Evolutionary conservation across 2,113 vertebrate species (phyloP), one percentile per base, ranked within the genome.

Genomic region (Nothocercus julius): DNA sequence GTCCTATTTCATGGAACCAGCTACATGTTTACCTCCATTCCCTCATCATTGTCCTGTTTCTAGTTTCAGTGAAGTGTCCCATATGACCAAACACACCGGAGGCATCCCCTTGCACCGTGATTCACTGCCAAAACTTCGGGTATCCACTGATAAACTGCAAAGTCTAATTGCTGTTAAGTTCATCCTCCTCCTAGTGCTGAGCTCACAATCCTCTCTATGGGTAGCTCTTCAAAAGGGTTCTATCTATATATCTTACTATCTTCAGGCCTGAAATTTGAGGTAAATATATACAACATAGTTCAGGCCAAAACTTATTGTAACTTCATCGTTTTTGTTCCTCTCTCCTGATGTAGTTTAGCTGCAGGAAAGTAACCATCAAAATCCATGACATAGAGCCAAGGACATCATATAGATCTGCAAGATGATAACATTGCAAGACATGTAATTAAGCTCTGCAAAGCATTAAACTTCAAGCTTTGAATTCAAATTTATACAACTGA

Each of bases 51-150:
- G 17, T 32, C 28, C 54, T 32, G 30, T 32, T 58, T 58, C 54
- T 58, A 32, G 34, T 53, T 75, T 78, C n/a, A 67, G 32, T 51
- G 68, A 51, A 36, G 49, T 27, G 68, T 16, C 27, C 4, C 2
- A 66, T 63, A 32, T 25, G 38, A 81, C 49, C 13, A 62, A 7
- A 14, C 1, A 5, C 12, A 73, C 9, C 17, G 17, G 10, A 44
- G 49, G 4, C 4, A 5, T 58, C 7, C 16, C 30, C 12, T 74
- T 0, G 1, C 7, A 25, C 20, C 15, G 22, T 7, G 5, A 47
- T 86, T 78, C 9, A 13, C 12, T 74, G 54, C 14, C 5, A 81
- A 86, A 86, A 34, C 34, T 68, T 56, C 25, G 9, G 34, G 44
- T 12, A 38, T 38, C 14, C 4, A 16, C 8, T 53, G 53, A 54